Base-by-base conservation (phyloP, 2,797 vertebrate species). In the Poeciliopsis turneri region DNA sequence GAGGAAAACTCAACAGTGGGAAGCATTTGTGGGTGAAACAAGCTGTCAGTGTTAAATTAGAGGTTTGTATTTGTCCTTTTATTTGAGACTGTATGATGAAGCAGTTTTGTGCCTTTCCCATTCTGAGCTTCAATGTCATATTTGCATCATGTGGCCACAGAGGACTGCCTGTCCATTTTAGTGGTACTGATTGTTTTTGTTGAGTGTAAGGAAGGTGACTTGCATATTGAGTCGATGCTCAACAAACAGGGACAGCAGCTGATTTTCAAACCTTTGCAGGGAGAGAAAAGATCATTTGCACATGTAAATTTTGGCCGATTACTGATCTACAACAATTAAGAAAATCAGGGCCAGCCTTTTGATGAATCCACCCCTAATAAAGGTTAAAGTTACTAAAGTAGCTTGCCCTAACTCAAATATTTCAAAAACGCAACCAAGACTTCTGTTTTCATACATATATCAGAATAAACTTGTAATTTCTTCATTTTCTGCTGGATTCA, bases 101-200 rank as follows among this genome's bases (percentile, higher is more conserved):
- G 78, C 49, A 45, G 59, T 82, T 89, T 89, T 64, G 61, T 80
- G 81, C 84, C 87, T 87, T 87, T 85, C 82, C 79, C 71, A 53
- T 68, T 23, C 85, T n/a, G 49, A 61, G 86, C 78, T 82, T 86
- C 90, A 92, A 90, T 83, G 93, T 93, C 88, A 88, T 81, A 8
- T 90, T 90, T 90, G 82, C 90, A 90, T 91, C 89, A 86, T 82
- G 85, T 85, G 3, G 80, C 79, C 64, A 78, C 74, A 66, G 80
- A 88, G 79, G 85, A 15, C 71, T 80, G 82, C 75, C 85, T 86
- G 79, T 83, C 89, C 83, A 79, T 86, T 86, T 9, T 75, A 59
- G 89, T 90, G 89, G 87, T 90, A 88, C 87, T 89, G 91, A 92
- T 92, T 92, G 90, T 92, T 93, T 93, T 84, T 90, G 87, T 88